These are phyloP conservation scores for Florisuga fusca DNA, from an alignment of 2,797 vertebrate genomes.

Conservation along the genomic window DNA sequence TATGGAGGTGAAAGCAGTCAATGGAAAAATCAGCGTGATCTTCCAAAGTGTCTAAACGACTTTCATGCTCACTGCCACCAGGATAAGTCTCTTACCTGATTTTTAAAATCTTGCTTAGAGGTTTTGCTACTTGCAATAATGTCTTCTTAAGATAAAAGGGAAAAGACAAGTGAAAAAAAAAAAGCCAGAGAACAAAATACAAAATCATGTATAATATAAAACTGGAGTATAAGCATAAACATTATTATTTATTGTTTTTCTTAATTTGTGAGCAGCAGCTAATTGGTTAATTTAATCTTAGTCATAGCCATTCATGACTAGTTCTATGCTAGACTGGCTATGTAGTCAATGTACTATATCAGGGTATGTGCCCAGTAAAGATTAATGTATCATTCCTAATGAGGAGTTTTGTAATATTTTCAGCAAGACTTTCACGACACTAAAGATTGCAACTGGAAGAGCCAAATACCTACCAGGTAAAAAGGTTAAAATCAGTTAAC, in stretches of 20 bases:
- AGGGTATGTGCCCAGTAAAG: background rate
- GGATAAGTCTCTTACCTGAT: background rate
- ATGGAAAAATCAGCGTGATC: background rate
- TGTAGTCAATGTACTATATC: background rate
- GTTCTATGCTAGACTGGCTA: background rate
- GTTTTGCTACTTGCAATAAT: background rate
- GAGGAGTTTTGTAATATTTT: background rate
- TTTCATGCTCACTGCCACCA: background rate
- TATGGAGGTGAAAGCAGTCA: background rate
- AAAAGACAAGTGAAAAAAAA: background rate
- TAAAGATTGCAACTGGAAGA: background rate
- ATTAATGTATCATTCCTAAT: background rate
- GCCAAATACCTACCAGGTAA: background rate
- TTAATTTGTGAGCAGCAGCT: background rate
- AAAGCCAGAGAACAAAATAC: background rate
- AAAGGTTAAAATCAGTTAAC: too few relatives aligned
- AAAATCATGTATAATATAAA: background rate
- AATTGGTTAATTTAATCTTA: background rate
- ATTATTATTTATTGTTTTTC: background rate
- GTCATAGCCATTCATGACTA: background rate
- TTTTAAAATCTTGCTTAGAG: background rate
- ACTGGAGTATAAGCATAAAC: background rate
- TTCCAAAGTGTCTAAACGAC: background rate
- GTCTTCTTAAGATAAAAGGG: background rate
- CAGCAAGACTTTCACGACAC: background rate